Base-by-base conservation (phyloP, 2,888 invertebrate species). In the Oscheius sp. region DNA sequence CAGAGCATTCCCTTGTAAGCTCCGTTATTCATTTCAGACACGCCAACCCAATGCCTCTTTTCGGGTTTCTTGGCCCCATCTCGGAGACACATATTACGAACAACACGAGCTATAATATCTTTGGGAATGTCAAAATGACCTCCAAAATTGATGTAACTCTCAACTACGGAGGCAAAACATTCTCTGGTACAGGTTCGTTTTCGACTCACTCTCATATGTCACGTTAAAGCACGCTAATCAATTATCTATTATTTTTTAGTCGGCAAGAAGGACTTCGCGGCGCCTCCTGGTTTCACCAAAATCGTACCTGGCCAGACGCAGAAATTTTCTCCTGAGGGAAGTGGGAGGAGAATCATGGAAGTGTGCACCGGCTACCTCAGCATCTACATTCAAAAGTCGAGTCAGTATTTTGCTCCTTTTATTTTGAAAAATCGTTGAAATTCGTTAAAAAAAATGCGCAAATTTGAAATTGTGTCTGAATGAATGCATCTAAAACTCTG, bases 281-380 rank as follows among this genome's bases (percentile, higher is more conserved):
- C 20, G 17, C n/a, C 12, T 46, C 46, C 46, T 46, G 46, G 46
- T 6, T 46, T 46, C 46, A 46, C n/a, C 46, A 46, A 46, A 46
- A 46, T 46, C 46, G 46, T n/a, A 0, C 46, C 46, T 46, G n/a
- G 46, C 6, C 46, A 46, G 46, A 46, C 1, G 1, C 46, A 46
- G 46, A 46, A 46, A 46, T 46, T 46, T 20, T 46, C 46, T 46
- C 46, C 46, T 17, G 46, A 46, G n/a, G 46, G 46, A 46, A 6
- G n/a, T 46, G 46, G 46, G n/a, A 46, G 46, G 17, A 46, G 46
- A 46, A 46, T 46, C 46, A n/a, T 46, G 46, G 46, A 46, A 46
- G 46, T 46, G 46, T 46, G 46, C 46, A 46, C 46, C 46, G 46
- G n/a, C 46, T 46, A 46, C 46, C 46, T 46, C 46, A 46, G 46